phyloP scores from a whole-genome alignment of 92 coral and sea anemone species.

The Paramuricea clavata region DNA sequence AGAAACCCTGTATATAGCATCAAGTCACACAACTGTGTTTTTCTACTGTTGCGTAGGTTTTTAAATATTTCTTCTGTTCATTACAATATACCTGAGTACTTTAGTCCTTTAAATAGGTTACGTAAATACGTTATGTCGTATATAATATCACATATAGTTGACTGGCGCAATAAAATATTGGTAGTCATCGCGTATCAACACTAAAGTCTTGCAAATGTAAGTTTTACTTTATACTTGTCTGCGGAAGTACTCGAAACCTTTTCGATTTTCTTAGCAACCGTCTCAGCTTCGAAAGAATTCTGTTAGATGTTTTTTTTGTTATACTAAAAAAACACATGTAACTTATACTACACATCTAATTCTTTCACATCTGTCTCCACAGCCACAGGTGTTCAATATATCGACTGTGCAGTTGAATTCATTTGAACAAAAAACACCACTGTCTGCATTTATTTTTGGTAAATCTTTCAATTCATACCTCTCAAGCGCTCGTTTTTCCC shows the following conservation, averaged over 20 bases:
- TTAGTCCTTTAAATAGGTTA: background rate
- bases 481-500: no score
- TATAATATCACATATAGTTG: no score
- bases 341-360: no score
- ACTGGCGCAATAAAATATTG: background rate
- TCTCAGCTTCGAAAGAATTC: background rate
- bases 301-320: background rate
- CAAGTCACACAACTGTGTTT: no score
- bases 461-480: no score
- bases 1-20: no score
- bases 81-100: background rate
- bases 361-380: no score
- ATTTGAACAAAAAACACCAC: no score
- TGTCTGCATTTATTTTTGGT: no score
- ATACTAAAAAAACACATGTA: no score
- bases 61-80: background rate
- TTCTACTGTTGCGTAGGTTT: background rate
- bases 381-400: no score
- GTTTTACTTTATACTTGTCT: background rate
- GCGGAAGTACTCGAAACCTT: conserved; percentile 1
- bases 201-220: background rate
- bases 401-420: no score
- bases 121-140: background rate
- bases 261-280: background rate
- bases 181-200: background rate